Evolutionary conservation across 2,888 invertebrate species (phyloP).

Genomic region (Cheilosia urbana): DNA sequence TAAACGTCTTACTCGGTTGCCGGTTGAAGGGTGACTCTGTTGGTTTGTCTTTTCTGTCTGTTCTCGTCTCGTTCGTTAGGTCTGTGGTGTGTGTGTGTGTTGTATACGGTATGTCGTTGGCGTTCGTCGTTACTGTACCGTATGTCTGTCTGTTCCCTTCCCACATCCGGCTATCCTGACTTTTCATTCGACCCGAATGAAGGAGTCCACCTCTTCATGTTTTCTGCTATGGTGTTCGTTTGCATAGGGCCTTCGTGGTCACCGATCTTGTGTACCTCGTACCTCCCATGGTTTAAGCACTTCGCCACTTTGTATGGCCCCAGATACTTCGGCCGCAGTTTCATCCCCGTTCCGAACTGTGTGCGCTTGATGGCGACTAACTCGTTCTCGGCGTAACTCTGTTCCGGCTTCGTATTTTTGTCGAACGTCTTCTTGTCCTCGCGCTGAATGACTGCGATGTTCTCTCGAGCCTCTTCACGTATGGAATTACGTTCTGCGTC

Average conservation of each 20-base stretch:
- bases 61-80: no score
- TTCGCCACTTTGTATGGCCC: slow-evolving; percentile 45
- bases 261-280: slow-evolving; percentile 39
- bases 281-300: slow-evolving; percentile 29
- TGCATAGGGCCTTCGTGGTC: slow-evolving; percentile 36
- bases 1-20: no score
- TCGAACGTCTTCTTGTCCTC: slow-evolving; percentile 3
- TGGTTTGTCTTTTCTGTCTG: no score
- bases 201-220: no score
- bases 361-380: slow-evolving; percentile 66
- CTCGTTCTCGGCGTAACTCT: slow-evolving; percentile 27
- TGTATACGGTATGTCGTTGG: no score
- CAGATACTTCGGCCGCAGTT: slow-evolving; percentile 41
- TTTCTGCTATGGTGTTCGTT: no score
- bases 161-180: slow-evolving; percentile 67
- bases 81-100: no score
- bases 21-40: no score
- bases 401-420: slow-evolving; percentile 22
- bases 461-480: no score
- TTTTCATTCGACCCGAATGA: slow-evolving; percentile 63
- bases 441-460: no score
- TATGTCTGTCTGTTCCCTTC: slow-evolving; percentile 8
- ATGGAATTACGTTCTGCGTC: background rate
- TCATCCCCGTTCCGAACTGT: slow-evolving; percentile 47
- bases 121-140: no score